Evolutionary conservation across 2,797 vertebrate genomes (phyloP).

Genomic region (Sarcophilus harrisii): DNA sequence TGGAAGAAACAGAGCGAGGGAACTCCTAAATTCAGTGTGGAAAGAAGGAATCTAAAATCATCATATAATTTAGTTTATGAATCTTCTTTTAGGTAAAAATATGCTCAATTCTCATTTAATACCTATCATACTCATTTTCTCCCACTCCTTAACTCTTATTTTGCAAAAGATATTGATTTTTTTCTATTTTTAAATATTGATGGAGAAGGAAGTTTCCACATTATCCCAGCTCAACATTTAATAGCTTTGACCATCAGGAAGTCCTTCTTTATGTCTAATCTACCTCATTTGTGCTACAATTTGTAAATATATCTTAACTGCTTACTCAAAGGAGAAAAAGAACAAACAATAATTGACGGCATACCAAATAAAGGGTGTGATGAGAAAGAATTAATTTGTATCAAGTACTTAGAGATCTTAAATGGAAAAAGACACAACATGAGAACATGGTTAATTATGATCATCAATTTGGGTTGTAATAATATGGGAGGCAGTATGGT

Average conservation of each 20-base stretch:
- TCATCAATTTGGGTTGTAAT: not conserved
- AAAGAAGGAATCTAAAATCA: not conserved
- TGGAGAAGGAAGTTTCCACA: slow-evolving; percentile 1
- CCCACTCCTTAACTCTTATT: not conserved
- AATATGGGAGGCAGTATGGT: not conserved
- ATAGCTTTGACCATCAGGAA: slow-evolving; percentile 65
- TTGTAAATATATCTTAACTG: slow-evolving; percentile 65
- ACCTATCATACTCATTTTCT: not conserved
- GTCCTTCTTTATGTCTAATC: slow-evolving; percentile 67
- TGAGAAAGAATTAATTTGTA: slow-evolving; percentile 48
- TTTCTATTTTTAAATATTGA: not conserved
- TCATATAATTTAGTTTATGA: not conserved
- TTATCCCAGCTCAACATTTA: slow-evolving; percentile 42
- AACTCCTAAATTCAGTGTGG: not conserved
- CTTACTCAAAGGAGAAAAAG: slow-evolving; percentile 22
- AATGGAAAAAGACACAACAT: slow-evolving; percentile 47
- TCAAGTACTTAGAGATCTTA: slow-evolving; percentile 46
- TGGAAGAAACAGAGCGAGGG: not conserved
- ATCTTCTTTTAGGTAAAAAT: not conserved
- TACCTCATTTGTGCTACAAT: slow-evolving; percentile 38
- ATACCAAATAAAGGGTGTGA: not conserved
- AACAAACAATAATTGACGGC: slow-evolving; percentile 56
- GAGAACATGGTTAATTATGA: slow-evolving; percentile 11
- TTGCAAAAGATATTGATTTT: not conserved
- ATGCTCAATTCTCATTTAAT: not conserved